Percentiles rank a stretch among this genome's conserved stretches.
phyloP scores from a whole-genome alignment of 2,888 invertebrate species.

The Coleophora deauratella region DNA sequence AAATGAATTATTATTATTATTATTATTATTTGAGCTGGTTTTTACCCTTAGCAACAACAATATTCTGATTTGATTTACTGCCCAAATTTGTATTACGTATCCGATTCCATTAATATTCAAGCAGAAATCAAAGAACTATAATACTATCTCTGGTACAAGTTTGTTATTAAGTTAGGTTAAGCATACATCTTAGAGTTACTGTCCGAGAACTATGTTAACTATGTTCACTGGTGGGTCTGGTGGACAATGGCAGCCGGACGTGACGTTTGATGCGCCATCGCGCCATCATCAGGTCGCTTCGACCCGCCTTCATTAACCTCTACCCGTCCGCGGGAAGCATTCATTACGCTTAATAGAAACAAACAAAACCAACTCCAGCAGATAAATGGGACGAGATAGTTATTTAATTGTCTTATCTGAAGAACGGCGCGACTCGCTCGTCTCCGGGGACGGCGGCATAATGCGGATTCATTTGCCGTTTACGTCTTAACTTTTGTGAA shows the following conservation, averaged over 20 bases:
- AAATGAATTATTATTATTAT: too few relatives aligned
- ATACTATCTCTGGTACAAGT: too few relatives aligned
- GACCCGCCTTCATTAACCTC: conserved; percentile 59
- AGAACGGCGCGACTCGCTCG: conserved; percentile 27
- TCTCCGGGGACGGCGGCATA: conserved; percentile 33
- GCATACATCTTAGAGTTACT: too few relatives aligned
- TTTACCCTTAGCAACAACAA: too few relatives aligned
- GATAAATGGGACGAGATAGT: conserved; percentile 64
- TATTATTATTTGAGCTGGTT: too few relatives aligned
- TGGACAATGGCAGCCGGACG: conserved; percentile 8
- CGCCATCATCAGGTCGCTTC: conserved; percentile 38
- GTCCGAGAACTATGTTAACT: too few relatives aligned
- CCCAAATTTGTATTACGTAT: too few relatives aligned
- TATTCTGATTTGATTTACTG: too few relatives aligned
- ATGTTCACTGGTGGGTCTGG: not conserved
- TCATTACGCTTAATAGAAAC: conserved; percentile 68
- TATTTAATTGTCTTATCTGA: conserved; percentile 65
- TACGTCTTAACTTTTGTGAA: conserved; percentile 61
- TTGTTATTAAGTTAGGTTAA: too few relatives aligned
- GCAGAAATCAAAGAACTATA: too few relatives aligned
- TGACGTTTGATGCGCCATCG: conserved; percentile 19
- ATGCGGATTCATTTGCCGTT: conserved; percentile 60
- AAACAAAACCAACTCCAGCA: conserved; percentile 60
- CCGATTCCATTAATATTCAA: too few relatives aligned
- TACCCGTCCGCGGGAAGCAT: conserved; percentile 46